These are phyloP conservation scores for Brenthis daphne DNA, from an alignment of 2,888 invertebrate species.

Conservation along the genomic window DNA sequence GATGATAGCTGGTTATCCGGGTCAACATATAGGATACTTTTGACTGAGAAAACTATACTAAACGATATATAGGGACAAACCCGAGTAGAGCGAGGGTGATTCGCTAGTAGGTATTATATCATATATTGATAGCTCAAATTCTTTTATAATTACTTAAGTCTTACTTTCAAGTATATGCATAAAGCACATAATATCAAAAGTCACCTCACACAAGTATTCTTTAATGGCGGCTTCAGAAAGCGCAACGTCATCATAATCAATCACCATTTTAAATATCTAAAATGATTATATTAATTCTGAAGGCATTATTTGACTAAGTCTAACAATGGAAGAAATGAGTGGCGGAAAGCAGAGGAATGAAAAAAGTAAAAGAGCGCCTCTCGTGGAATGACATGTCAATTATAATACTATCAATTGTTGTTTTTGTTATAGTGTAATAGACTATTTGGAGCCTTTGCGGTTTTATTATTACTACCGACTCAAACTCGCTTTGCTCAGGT, in stretches of 20 bases:
- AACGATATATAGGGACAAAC: too few species aligned
- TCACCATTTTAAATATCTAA: slow-evolving; percentile 76
- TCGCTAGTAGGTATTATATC: too few species aligned
- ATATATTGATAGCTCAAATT: too few species aligned
- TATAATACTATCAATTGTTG: slow-evolving; percentile 71
- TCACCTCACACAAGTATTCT: slow-evolving; percentile 47
- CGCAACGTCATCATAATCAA: slow-evolving; percentile 76
- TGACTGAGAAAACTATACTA: too few species aligned
- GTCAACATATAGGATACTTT: too few species aligned
- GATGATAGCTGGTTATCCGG: too few species aligned
- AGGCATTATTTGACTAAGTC: slow-evolving; percentile 78
- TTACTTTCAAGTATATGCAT: too few species aligned
- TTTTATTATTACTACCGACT: slow-evolving; percentile 33
- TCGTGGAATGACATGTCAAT: slow-evolving; percentile 77
- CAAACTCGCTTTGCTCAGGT: too few species aligned
- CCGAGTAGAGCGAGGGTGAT: too few species aligned
- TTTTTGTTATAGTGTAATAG: slow-evolving; percentile 49
- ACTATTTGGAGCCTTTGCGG: slow-evolving; percentile 62
- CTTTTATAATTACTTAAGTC: too few species aligned
- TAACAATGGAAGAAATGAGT: slow-evolving; percentile 71
- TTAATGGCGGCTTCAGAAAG: slow-evolving; percentile 49
- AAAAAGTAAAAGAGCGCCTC: slow-evolving; percentile 47
- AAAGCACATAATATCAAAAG: slow-evolving; percentile 34
- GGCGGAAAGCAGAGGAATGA: slow-evolving; percentile 56
- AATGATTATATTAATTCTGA: slow-evolving; percentile 78